These are phyloP conservation scores for Pseudochaenichthys georgianus DNA, from an alignment of 2,797 vertebrate genomes.

Conservation along the genomic window DNA sequence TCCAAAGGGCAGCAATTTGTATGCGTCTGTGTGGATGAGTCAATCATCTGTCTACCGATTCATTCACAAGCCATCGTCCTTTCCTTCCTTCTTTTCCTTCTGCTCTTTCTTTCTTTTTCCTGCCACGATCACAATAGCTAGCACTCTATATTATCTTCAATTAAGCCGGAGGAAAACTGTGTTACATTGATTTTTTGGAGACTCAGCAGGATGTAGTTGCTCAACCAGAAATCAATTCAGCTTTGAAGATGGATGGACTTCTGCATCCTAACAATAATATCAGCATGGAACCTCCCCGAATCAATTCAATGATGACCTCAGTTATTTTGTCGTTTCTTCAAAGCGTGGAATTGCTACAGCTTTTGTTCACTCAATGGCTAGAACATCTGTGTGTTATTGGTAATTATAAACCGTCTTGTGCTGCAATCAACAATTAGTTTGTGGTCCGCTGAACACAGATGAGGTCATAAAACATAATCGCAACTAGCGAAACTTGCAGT, in stretches of 20 bases:
- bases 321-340: constrained; percentile 3
- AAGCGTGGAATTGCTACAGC: constrained; percentile 9
- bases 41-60: constrained; percentile 44
- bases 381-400: constrained; percentile 59
- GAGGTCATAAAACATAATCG: constrained; percentile 73
- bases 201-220: constrained; percentile 46
- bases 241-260: constrained; percentile 44
- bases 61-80: constrained; percentile 33
- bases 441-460: constrained; percentile 69
- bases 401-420: constrained; percentile 65
- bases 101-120: constrained; percentile 21
- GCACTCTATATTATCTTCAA: constrained; percentile 48
- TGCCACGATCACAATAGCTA: constrained; percentile 6
- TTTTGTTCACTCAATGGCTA: constrained; percentile 36
- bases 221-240: constrained; percentile 48
- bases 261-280: constrained; percentile 49
- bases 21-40: constrained; percentile 30
- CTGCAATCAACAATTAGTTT: constrained; percentile 73
- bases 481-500: constrained; percentile 62
- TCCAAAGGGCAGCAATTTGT: constrained; percentile 59
- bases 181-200: constrained; percentile 58
- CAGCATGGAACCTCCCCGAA: constrained; percentile 3
- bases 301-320: constrained; percentile 35
- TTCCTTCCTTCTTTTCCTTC: constrained; percentile 18
- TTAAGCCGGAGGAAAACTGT: constrained; percentile 56